Conservation (phyloP, 2,113 vertebrate genomes). For the Mobula hypostoma region DNA sequence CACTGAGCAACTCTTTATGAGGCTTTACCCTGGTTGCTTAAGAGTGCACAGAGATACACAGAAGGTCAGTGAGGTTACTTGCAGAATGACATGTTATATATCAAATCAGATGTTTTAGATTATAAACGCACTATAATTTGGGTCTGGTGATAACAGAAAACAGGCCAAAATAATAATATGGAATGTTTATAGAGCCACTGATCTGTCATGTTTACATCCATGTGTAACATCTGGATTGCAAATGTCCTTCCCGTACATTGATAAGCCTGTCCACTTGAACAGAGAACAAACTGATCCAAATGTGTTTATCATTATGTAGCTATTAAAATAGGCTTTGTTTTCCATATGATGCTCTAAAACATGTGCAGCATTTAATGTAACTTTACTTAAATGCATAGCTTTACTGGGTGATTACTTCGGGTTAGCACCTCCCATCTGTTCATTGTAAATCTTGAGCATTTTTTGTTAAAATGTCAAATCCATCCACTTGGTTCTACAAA, state of each 20-base stretch:
- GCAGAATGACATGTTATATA: not conserved
- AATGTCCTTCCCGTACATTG: constrained; percentile 8
- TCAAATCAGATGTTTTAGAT: not conserved
- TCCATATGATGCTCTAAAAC: not conserved
- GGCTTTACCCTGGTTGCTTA: not conserved
- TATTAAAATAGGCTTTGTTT: not conserved
- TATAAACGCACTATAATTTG: not conserved
- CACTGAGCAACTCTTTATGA: not conserved
- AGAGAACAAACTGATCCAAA: constrained; percentile 23
- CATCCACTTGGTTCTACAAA: not conserved
- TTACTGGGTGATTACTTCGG: not conserved
- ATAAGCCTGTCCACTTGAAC: not conserved
- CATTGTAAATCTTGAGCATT: not conserved
- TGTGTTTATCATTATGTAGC: not conserved
- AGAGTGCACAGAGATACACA: not conserved
- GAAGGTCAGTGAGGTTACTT: not conserved
- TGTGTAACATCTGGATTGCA: constrained; percentile 22
- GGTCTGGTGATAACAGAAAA: constrained; percentile 9
- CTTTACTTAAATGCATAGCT: not conserved
- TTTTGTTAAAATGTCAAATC: not conserved
- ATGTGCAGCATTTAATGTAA: not conserved
- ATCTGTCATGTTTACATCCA: not conserved
- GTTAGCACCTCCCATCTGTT: not conserved
- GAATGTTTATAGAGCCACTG: not conserved
- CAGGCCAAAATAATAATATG: constrained; percentile 21